A percentile compares a stretch with the other conserved stretches of the same genome.
phyloP scores from a whole-genome alignment of 2,797 vertebrate genomes.

The Halcyon leucocephala region DNA sequence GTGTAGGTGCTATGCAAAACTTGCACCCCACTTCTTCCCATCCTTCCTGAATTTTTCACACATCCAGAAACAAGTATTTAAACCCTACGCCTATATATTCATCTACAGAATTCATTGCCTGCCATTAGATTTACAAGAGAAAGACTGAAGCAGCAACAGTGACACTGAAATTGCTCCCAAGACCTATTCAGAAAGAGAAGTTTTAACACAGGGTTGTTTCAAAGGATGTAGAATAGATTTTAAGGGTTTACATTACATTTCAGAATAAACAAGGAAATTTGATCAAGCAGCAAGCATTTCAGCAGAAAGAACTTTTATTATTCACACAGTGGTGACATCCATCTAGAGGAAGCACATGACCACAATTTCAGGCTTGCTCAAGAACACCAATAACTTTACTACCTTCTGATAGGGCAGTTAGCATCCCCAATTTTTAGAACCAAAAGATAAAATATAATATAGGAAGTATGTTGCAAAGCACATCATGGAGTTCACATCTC shows the following conservation, averaged over 20 bases:
- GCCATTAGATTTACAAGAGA: background rate
- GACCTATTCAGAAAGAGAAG: background rate
- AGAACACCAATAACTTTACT: background rate
- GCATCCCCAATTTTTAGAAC: background rate
- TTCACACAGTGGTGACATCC: background rate
- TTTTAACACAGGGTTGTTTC: background rate
- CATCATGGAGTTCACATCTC: background rate
- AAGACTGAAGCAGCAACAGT: background rate
- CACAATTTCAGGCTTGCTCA: background rate
- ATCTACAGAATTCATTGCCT: constrained; percentile 30
- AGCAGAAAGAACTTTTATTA: background rate
- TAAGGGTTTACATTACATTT: background rate
- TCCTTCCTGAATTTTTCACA: constrained; percentile 4
- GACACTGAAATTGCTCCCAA: background rate
- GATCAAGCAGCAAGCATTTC: background rate
- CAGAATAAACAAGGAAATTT: background rate
- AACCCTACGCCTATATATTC: background rate
- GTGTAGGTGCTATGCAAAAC: background rate
- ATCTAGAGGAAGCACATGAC: background rate
- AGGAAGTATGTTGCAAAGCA: background rate
- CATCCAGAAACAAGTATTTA: constrained; percentile 26
- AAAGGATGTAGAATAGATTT: background rate
- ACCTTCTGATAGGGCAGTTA: background rate
- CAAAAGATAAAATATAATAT: background rate
- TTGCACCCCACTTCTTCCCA: background rate